Evolutionary conservation across 2,888 invertebrate species (phyloP), one percentile per base, ranked within the genome.

Genomic region (Megalurothrips usitatus): DNA sequence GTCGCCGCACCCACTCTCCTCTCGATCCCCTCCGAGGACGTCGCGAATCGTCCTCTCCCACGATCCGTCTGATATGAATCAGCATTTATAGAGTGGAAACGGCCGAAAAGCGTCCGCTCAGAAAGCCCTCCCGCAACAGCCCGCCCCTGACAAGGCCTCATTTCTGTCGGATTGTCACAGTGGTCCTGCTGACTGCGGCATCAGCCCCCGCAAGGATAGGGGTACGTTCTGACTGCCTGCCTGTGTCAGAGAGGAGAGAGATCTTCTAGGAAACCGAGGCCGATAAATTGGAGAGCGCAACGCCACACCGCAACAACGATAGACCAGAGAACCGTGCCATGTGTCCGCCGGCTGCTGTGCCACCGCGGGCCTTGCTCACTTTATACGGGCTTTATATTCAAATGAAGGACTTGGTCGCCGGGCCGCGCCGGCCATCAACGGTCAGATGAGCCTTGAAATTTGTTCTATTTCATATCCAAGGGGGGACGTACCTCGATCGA

Each of bases 331-430:
- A 6, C 34, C 34, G 34, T 43, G 34, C 34, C 34, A 4, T 9
- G 12, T 11, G 23, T 26, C 26, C 1, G 68, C 68, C 23, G n/a
- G n/a, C 23, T n/a, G n/a, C 23, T n/a, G 63, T n/a, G n/a, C 63
- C 23, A 9, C 23, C 68, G 68, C 68, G 68, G n/a, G 68, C 68
- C 23, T 12, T 4, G 68, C 68, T 75, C 68, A 75, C 68, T 75
- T 75, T 75, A 75, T 75, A 75, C 68, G 23, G 23, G 68, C 68
- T 75, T 75, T 75, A 75, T 75, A 75, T 75, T 75, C 68, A 75
- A 75, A 75, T 75, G 68, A 75, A 75, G 68, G 23, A 26, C 23
- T 26, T 12, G 23, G 23, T 26, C 4, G 68, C 68, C 58, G 14
- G 58, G 58, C 58, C 19, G 58, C 17, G 58, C 58, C 14, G 58